Evolutionary conservation across 1,140 invertebrate genomes (phyloP), one percentile per base, ranked within the genome.

Genomic region (Amphibalanus amphitrite): DNA sequence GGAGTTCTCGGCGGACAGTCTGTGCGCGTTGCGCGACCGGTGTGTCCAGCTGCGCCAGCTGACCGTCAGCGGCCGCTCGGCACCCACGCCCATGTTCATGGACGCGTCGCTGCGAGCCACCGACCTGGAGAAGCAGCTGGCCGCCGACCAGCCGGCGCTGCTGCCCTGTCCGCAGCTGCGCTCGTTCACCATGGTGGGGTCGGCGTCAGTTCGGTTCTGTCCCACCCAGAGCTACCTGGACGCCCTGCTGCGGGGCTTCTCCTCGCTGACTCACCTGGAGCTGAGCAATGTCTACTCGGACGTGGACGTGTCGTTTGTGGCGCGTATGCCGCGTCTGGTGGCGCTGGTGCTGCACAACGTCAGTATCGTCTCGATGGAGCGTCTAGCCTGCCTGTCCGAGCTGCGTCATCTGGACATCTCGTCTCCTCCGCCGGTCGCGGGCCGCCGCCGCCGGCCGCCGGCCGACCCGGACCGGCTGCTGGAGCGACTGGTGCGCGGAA

Each of bases 321-420:
- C 65, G 65, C 64, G n/a, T 6, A 23, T 65, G 64, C 64, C 23
- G 26, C 64, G 26, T 6, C 64, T 65, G 64, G 23, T 23, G 23
- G 64, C 26, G 64, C 64, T 65, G 23, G 64, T 65, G 64, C 64
- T 65, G 64, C 64, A 65, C 64, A 65, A 65, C 64, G 64, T 65
- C 23, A 15, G 64, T 23, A 8, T 65, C 6, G n/a, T 6, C 6
- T n/a, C 23, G 20, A 4, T 23, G 64, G 23, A 65, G 64, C 64
- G 23, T 8, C 64, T 65, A 25, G 20, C 23, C 23, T 3, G 26
- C 10, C 26, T 23, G 23, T 4, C 23, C 64, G 26, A 26, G 64
- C 64, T 65, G 20, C 64, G 64, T 25, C 26, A 65, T 25, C 64
- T 65, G 64, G 64, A 65, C 64, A 23, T 65, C 6, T 65, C 64